phyloP scores from a whole-genome alignment of 2,888 invertebrate genomes.

The Argyresthia albistria region DNA sequence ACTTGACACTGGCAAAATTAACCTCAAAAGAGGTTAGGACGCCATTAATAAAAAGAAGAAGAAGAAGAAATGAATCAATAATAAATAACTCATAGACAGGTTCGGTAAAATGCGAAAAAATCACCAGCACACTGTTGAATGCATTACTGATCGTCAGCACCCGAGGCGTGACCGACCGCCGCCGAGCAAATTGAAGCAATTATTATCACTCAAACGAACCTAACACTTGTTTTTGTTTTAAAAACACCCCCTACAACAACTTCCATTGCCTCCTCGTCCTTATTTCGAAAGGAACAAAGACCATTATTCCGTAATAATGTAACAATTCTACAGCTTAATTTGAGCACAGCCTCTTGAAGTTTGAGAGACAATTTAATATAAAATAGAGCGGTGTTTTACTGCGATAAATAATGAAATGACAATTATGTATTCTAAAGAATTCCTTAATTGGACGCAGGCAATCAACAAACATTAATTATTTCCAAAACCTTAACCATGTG shows the following conservation, averaged over 20 bases:
- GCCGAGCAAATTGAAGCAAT: conserved; percentile 55
- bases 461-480: too few relatives aligned
- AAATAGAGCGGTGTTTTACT: neutral
- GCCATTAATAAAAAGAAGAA: too few relatives aligned
- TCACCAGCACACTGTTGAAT: too few relatives aligned
- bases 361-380: neutral
- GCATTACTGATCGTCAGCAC: conserved; percentile 37
- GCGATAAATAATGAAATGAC: too few relatives aligned
- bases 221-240: conserved; percentile 40
- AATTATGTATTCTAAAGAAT: too few relatives aligned
- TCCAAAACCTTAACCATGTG: too few relatives aligned
- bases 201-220: conserved; percentile 33
- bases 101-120: too few relatives aligned
- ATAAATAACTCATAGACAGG: too few relatives aligned
- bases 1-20: too few relatives aligned
- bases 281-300: neutral
- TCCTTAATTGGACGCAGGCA: too few relatives aligned
- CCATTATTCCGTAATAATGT: neutral
- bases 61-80: too few relatives aligned
- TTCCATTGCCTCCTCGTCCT: neutral
- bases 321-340: neutral
- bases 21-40: too few relatives aligned
- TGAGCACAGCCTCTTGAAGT: neutral
- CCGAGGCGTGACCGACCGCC: conserved; percentile 29
- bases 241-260: neutral